A percentile compares a stretch with the other conserved stretches of the same genome.
Evolutionary conservation across 2,888 invertebrate species (phyloP).

Genomic region (Scaeva pyrastri): DNA sequence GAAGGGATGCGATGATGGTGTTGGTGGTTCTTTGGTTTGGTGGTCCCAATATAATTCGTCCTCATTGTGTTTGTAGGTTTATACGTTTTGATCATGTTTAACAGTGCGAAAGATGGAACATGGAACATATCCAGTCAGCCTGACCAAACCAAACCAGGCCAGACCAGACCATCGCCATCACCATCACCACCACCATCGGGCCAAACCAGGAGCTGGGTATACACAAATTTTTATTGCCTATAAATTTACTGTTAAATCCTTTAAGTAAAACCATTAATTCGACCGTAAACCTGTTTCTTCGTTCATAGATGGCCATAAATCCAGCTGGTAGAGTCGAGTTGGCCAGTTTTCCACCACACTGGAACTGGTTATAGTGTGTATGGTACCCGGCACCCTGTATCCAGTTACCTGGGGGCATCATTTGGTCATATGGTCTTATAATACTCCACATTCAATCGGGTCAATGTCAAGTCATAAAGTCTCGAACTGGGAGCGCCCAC

Average conservation of each 20-base stretch:
- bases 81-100: slow-evolving; percentile 21
- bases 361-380: neutral
- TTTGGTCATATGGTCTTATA: slow-evolving; percentile 27
- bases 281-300: slow-evolving; percentile 66
- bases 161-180: neutral
- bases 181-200: no score
- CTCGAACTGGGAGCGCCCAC: slow-evolving; percentile 63
- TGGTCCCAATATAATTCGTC: neutral
- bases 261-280: slow-evolving; percentile 76
- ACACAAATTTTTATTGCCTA: slow-evolving; percentile 74
- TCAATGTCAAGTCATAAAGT: slow-evolving; percentile 70
- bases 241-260: slow-evolving; percentile 74
- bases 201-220: slow-evolving; percentile 36
- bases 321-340: slow-evolving; percentile 35
- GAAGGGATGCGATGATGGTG: neutral
- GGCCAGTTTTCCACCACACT: neutral
- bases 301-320: slow-evolving; percentile 64
- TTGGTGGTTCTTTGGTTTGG: neutral
- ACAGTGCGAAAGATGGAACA: slow-evolving; percentile 43
- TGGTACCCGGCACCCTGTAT: neutral
- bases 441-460: slow-evolving; percentile 50
- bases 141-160: neutral
- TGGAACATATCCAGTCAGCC: neutral
- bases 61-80: neutral
- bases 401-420: slow-evolving; percentile 45